These are phyloP conservation scores for Agrilus planipennis DNA, from an alignment of 1,140 invertebrate species.

Conservation along the genomic window DNA sequence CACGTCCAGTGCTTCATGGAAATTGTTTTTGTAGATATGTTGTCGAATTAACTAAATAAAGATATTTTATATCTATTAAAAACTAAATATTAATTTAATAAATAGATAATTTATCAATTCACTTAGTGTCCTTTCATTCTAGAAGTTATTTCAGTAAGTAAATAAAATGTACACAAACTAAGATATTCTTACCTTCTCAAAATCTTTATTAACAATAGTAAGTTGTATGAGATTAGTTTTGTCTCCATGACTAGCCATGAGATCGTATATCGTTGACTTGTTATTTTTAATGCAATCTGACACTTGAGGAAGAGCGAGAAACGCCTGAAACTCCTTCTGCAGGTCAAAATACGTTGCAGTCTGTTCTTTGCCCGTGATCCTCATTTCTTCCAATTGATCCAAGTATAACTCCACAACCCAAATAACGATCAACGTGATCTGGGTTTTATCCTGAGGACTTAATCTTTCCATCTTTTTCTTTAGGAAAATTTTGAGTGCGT, in stretches of 20 bases:
- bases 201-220: conserved; percentile 80
- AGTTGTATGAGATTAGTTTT: conserved; percentile 77
- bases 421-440: conserved; percentile 83
- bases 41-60: conserved; percentile 56
- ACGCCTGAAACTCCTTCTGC: conserved; percentile 72
- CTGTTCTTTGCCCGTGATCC: conserved; percentile 45
- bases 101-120: no score
- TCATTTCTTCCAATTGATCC: conserved; percentile 65
- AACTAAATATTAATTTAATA: no score
- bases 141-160: neutral
- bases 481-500: conserved; percentile 78
- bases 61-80: no score
- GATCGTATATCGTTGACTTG: conserved; percentile 68
- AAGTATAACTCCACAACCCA: conserved; percentile 91
- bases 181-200: conserved; percentile 49
- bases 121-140: no score
- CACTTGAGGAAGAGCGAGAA: conserved; percentile 52
- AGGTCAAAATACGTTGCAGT: conserved; percentile 46
- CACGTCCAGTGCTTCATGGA: conserved; percentile 61
- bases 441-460: conserved; percentile 55
- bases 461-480: conserved; percentile 48
- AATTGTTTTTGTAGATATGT: conserved; percentile 69
- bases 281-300: conserved; percentile 65
- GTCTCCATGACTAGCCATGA: conserved; percentile 89
- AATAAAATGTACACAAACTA: neutral